Evolutionary conservation across 2,113 vertebrate species (phyloP).

Genomic region (Oenanthe melanoleuca): DNA sequence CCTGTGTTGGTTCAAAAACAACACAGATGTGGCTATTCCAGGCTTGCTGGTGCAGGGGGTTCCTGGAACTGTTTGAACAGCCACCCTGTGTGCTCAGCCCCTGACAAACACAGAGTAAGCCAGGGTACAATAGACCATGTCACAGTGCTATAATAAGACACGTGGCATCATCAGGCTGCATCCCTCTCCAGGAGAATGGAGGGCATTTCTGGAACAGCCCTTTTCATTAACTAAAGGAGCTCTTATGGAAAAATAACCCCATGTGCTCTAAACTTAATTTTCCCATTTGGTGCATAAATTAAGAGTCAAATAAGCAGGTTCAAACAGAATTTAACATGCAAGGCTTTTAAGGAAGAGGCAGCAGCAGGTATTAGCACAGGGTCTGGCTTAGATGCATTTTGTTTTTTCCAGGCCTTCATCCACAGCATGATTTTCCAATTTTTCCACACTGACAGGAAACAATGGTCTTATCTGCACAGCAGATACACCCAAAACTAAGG

Average conservation of each 20-base stretch:
- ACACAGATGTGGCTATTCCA: not conserved
- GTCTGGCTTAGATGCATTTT: not conserved
- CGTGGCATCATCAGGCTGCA: not conserved
- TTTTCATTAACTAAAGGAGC: not conserved
- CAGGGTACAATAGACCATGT: conserved; percentile 1
- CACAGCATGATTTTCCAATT: not conserved
- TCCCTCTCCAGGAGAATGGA: not conserved
- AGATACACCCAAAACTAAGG: not conserved
- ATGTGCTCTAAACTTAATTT: not conserved
- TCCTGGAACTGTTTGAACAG: conserved; percentile 56
- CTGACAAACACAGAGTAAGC: not conserved
- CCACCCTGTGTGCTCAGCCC: not conserved
- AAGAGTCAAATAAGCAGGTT: not conserved
- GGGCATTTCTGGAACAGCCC: not conserved
- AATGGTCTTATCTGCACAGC: not conserved
- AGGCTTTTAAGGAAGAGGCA: not conserved
- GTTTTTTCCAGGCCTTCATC: not conserved
- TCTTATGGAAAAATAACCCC: not conserved
- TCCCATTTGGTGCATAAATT: not conserved
- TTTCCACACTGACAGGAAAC: not conserved
- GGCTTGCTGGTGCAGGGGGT: not conserved
- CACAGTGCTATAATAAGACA: not conserved
- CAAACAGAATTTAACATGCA: not conserved
- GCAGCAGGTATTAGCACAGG: not conserved
- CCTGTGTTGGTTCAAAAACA: not conserved